Base-by-base conservation (phyloP, 1,140 invertebrate genomes). In the Sminthurinus signatus region DNA sequence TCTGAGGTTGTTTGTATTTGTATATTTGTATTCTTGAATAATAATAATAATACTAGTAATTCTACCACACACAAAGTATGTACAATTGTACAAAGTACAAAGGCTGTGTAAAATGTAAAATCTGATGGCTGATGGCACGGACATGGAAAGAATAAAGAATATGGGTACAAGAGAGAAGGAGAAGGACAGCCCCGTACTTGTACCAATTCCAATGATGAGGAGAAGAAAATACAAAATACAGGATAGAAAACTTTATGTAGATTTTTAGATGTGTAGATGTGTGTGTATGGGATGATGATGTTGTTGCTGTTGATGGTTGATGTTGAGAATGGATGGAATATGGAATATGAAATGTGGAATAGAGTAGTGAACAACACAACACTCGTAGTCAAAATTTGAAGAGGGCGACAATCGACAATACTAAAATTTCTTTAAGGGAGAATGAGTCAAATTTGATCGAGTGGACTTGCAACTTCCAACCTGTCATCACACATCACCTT, bases 401-500 rank as follows among this genome's bases (percentile, higher is more conserved):
- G 50, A 52, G 50, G 50, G 50, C 50, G 50, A 52, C 50, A 52
- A 52, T 52, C 50, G 50, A 52, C 50, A 52, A 52, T 52, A 25
- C 50, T 52, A 52, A 52, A 48, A 52, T 52, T 52, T 52, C 25
- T 52, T 52, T 29, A 27, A 52, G 28, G 50, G n/a, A 48, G 23
- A 52, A 36, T 19, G 25, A 57, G 28, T 42, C 28, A 57, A 39
- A 5, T 57, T 64, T 64, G 62, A 64, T 64, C 39, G 62, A 64
- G 62, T 64, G 62, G 56, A 36, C 52, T 48, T 57, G 21, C 54
- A n/a, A n/a, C n/a, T n/a, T n/a, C n/a, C n/a, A n/a, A 57, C 25
- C 46, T 64, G 62, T 64, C 62, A 64, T 25, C 51, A n/a, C 31
- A 29, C 51, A 42, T 63, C 62, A 48, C 44, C 54, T 42, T 57